These are phyloP conservation scores for Dorcus parallelipipedus DNA, from an alignment of 2,888 invertebrate species.

Conservation along the genomic window DNA sequence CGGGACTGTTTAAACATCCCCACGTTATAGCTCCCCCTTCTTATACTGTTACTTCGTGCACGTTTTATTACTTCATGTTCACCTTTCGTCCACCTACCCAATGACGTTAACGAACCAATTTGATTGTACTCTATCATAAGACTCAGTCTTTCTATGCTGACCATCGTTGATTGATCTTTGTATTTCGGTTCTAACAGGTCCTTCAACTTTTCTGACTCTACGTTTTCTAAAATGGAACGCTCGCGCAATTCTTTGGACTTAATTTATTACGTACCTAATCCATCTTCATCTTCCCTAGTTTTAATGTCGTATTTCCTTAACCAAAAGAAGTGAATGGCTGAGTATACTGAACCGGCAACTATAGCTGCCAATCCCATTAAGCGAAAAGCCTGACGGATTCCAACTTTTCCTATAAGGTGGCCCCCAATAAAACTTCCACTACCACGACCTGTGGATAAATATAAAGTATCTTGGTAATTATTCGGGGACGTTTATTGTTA, in stretches of 20 bases:
- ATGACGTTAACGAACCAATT: constrained; percentile 69
- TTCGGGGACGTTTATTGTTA: constrained; percentile 33
- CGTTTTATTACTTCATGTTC: constrained; percentile 29
- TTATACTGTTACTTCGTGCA: constrained; percentile 48
- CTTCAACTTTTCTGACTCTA: constrained; percentile 62
- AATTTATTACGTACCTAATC: constrained; percentile 44
- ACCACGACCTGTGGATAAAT: constrained; percentile 60
- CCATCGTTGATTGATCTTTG: constrained; percentile 67
- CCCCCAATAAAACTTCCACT: constrained; percentile 81
- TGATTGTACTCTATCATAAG: constrained; percentile 75
- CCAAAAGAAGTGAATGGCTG: constrained; percentile 69
- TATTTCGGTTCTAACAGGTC: constrained; percentile 54
- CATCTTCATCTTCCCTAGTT: constrained; percentile 46
- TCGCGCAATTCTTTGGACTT: background rate
- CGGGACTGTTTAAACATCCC: constrained; percentile 49
- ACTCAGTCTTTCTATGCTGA: constrained; percentile 69
- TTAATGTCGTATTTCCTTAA: constrained; percentile 58
- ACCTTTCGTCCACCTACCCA: constrained; percentile 51
- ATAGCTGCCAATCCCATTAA: constrained; percentile 75
- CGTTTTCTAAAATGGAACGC: constrained; percentile 35
- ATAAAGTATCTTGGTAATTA: background rate
- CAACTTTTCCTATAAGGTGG: constrained; percentile 69
- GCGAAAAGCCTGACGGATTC: constrained; percentile 73
- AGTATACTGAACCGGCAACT: constrained; percentile 67
- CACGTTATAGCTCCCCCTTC: constrained; percentile 57